phyloP scores from a whole-genome alignment of 2,113 vertebrate species.

The Oreochromis tanganicae region DNA sequence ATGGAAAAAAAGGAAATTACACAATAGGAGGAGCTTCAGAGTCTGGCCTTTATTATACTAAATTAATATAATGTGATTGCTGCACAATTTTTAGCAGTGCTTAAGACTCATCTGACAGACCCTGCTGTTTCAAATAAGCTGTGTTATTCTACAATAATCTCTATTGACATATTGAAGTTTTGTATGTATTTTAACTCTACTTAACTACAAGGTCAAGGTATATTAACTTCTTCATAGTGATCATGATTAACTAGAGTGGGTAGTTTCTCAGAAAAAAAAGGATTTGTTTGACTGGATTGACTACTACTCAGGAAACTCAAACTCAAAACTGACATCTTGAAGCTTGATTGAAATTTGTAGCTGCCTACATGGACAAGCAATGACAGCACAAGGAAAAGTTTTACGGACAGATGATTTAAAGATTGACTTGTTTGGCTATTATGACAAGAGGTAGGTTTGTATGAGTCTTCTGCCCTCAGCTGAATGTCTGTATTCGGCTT shows the following conservation, averaged over 20 bases:
- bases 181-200: background rate
- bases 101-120: background rate
- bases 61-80: background rate
- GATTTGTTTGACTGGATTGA: background rate
- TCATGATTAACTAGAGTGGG: rapidly evolving
- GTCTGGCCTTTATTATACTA: background rate
- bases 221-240: background rate
- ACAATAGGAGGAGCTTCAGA: background rate
- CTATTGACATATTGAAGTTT: background rate
- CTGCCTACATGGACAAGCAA: background rate
- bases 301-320: background rate
- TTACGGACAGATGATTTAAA: background rate
- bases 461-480: background rate
- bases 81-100: background rate
- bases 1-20: background rate
- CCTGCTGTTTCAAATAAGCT: conserved; percentile 17
- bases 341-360: background rate
- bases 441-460: background rate
- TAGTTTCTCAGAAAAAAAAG: background rate
- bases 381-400: background rate
- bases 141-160: background rate
- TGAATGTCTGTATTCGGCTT: background rate
- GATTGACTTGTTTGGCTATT: background rate
- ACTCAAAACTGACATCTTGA: background rate
- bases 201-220: background rate